phyloP scores from a whole-genome alignment of 2,888 invertebrate species.

The Himalopsyche anomala region DNA sequence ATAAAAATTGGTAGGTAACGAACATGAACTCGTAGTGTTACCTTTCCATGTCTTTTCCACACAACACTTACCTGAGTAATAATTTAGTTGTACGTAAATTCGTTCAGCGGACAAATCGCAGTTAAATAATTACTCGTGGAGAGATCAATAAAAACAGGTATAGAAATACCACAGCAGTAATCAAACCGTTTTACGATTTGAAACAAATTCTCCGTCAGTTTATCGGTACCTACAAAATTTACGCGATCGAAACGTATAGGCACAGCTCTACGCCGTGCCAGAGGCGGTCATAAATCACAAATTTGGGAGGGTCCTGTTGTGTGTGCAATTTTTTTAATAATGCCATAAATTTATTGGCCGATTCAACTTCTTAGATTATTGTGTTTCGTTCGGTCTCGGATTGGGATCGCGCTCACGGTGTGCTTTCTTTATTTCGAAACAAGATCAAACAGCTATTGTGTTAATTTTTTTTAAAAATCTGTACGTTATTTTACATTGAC shows the following conservation, averaged over 20 bases:
- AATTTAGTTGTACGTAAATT: slow-evolving; percentile 34
- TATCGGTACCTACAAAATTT: slow-evolving; percentile 26
- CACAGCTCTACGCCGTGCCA: slow-evolving; percentile 8
- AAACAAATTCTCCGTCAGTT: slow-evolving; percentile 58
- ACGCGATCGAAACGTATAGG: slow-evolving; percentile 26
- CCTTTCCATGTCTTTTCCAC: background rate
- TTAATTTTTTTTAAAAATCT: background rate
- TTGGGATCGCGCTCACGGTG: background rate
- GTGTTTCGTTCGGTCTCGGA: background rate
- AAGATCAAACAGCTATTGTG: background rate
- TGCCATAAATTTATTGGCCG: slow-evolving; percentile 10
- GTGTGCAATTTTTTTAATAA: slow-evolving; percentile 42
- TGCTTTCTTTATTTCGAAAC: background rate
- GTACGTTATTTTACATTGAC: no score
- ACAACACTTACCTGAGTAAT: background rate
- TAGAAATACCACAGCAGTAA: slow-evolving; percentile 51
- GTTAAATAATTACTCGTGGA: slow-evolving; percentile 55
- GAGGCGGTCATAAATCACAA: slow-evolving; percentile 14
- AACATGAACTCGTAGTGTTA: background rate
- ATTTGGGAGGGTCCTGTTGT: slow-evolving; percentile 35
- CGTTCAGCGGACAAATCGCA: slow-evolving; percentile 29
- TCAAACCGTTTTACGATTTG: slow-evolving; percentile 56
- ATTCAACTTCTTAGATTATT: slow-evolving; percentile 22
- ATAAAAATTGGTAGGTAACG: background rate
- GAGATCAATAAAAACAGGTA: slow-evolving; percentile 57